Conservation (phyloP, 2,113 vertebrate species). For the Accipiter virgatus region DNA sequence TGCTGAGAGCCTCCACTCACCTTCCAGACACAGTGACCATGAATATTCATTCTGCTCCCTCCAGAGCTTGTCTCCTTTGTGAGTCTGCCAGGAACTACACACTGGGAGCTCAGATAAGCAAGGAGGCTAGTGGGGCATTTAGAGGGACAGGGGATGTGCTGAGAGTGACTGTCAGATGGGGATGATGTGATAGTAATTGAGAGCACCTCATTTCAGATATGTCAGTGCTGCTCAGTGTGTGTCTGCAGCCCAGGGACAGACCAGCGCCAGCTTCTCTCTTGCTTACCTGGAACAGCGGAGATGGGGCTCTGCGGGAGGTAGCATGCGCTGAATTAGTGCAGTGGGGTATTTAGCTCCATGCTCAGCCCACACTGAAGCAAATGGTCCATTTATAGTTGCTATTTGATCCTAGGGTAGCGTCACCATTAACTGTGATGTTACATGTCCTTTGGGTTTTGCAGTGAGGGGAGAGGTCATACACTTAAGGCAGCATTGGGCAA, state of each 20-base stretch:
- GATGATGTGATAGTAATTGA: background rate
- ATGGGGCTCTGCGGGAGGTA: background rate
- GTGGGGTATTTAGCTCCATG: background rate
- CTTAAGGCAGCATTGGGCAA: background rate
- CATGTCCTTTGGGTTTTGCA: background rate
- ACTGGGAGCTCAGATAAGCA: background rate
- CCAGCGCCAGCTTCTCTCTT: background rate
- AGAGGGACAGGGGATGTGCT: background rate
- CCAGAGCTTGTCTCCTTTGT: background rate
- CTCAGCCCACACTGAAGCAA: background rate
- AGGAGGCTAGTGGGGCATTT: background rate
- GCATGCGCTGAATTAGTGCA: background rate
- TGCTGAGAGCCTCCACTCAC: background rate
- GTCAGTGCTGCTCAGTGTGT: background rate
- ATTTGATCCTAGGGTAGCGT: background rate
- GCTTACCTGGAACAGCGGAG: background rate
- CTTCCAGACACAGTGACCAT: background rate
- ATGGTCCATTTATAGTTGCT: background rate
- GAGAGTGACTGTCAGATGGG: background rate
- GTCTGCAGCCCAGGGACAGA: background rate
- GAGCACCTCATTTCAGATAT: background rate
- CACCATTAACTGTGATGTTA: background rate
- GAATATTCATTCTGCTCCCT: constrained; percentile 1
- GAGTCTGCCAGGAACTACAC: background rate
- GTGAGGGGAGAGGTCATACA: background rate